Conservation (phyloP, 2,797 vertebrate genomes). For the Darevskia mixta region DNA sequence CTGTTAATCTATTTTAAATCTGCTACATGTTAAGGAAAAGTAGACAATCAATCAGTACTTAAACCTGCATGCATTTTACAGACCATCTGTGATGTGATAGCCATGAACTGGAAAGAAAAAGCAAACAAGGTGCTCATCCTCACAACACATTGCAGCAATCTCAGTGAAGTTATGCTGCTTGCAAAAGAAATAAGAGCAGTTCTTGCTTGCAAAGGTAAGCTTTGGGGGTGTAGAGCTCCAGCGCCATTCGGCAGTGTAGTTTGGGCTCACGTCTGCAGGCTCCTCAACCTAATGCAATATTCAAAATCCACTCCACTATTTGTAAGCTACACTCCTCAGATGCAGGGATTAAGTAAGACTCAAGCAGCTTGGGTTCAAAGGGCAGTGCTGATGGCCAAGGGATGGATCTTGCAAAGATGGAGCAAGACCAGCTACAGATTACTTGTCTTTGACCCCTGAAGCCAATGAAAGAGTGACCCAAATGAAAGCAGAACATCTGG, state of each 20-base stretch:
- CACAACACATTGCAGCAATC: constrained; percentile 26
- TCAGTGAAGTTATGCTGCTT: constrained; percentile 24
- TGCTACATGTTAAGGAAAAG: not conserved
- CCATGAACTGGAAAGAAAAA: not conserved
- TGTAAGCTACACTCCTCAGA: not conserved
- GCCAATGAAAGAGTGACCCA: no score
- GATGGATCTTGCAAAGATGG: not conserved
- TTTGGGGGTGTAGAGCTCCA: not conserved
- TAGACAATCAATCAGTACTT: not conserved
- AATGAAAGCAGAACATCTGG: no score
- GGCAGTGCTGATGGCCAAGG: not conserved
- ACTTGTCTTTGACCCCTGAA: no score
- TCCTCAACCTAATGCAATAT: not conserved
- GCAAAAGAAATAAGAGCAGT: constrained; percentile 27
- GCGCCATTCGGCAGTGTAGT: not conserved
- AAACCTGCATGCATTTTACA: not conserved
- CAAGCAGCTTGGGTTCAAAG: not conserved
- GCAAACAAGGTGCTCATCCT: not conserved
- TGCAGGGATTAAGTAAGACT: not conserved
- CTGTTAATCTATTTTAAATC: not conserved
- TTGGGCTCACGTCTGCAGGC: not conserved
- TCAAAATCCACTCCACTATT: not conserved
- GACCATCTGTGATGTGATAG: not conserved
- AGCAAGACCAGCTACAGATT: not conserved
- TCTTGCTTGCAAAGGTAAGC: not conserved